phyloP scores from a whole-genome alignment of 2,113 vertebrate species.

The Marcusenius ussheri region DNA sequence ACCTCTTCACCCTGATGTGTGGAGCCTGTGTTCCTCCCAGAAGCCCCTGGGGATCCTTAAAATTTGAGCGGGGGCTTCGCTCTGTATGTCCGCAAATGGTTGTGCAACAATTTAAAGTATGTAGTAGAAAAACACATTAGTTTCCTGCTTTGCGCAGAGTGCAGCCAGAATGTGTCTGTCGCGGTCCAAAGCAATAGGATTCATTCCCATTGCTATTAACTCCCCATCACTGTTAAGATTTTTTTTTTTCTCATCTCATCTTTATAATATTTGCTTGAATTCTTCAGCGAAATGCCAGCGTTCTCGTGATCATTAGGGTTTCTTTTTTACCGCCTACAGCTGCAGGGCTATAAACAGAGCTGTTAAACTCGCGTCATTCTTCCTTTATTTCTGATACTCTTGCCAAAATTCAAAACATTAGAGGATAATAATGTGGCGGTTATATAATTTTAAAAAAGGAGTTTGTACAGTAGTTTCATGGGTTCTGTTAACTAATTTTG shows the following conservation, averaged over 20 bases:
- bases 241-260: background rate
- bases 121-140: constrained; percentile 30
- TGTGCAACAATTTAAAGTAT: constrained; percentile 37
- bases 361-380: background rate
- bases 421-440: background rate
- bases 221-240: background rate
- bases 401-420: background rate
- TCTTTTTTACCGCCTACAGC: background rate
- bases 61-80: background rate
- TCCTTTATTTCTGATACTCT: background rate
- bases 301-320: background rate
- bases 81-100: constrained; percentile 14
- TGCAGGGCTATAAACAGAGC: background rate
- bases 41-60: constrained; percentile 1
- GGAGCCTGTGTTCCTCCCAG: background rate
- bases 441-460: background rate
- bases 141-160: constrained; percentile 27
- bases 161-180: constrained; percentile 11
- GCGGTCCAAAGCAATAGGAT: background rate
- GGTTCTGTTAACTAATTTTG: background rate
- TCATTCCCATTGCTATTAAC: constrained; percentile 16
- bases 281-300: background rate
- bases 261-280: background rate
- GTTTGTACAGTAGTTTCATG: background rate
- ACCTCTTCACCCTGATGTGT: background rate